These are phyloP conservation scores for Neofelis nebulosa DNA, from an alignment of 2,113 vertebrate genomes.

Conservation along the genomic window DNA sequence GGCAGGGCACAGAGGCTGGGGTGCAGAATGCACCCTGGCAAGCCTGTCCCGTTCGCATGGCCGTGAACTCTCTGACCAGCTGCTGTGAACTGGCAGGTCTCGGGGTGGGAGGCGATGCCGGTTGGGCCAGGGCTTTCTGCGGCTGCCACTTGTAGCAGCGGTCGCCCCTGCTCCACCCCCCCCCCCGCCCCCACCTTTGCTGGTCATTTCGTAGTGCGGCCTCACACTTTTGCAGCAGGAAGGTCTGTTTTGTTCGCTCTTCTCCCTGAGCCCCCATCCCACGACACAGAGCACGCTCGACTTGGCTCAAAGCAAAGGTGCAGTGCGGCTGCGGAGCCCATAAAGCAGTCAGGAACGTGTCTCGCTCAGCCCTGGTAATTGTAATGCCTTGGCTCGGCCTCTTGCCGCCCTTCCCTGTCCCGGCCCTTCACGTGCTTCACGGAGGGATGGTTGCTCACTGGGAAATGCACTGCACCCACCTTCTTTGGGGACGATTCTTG, in stretches of 20 bases:
- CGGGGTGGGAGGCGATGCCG: neutral
- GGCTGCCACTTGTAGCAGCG: neutral
- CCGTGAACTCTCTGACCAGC: neutral
- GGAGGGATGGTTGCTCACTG: neutral
- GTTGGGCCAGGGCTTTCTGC: neutral
- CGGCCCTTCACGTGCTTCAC: neutral
- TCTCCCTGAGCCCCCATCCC: neutral
- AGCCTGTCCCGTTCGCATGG: neutral
- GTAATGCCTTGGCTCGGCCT: neutral
- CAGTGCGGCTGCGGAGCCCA: neutral
- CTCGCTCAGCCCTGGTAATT: conserved; percentile 19
- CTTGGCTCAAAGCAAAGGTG: conserved; percentile 45
- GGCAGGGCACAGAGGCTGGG: conserved; percentile 25
- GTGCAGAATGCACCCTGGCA: neutral
- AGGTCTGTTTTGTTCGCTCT: conserved; percentile 41
- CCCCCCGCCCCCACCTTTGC: neutral
- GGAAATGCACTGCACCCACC: neutral
- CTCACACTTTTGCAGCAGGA: conserved; percentile 28
- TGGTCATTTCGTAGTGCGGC: conserved; percentile 24
- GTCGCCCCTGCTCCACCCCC: neutral
- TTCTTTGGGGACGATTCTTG: neutral
- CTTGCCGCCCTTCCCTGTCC: neutral
- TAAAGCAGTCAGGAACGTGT: conserved; percentile 37
- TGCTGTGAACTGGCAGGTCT: conserved; percentile 41
- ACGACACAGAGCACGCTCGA: conserved; percentile 7